Conservation (phyloP, 2,888 invertebrate species). For the Cremastobaeus sp. region DNA sequence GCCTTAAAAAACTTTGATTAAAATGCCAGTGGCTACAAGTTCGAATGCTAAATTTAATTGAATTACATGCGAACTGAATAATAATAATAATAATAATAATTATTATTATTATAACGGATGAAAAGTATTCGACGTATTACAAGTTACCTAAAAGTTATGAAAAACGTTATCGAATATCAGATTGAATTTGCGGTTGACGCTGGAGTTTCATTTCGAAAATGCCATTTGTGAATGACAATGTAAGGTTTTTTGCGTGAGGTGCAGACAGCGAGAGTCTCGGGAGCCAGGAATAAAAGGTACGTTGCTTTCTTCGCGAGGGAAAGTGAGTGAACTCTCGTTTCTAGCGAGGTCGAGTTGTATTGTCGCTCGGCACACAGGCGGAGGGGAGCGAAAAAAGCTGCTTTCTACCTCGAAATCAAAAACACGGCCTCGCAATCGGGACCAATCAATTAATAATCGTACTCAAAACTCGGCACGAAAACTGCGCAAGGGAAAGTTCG, state of each 20-base stretch:
- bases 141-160: too few species aligned
- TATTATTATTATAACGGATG: too few species aligned
- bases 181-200: too few species aligned
- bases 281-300: slow-evolving; percentile 45
- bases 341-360: slow-evolving; percentile 45
- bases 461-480: slow-evolving; percentile 10
- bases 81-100: too few species aligned
- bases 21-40: too few species aligned
- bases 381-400: slow-evolving; percentile 14
- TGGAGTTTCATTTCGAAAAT: too few species aligned
- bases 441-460: slow-evolving; percentile 24
- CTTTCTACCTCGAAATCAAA: slow-evolving; percentile 30
- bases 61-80: too few species aligned
- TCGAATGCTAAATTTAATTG: too few species aligned
- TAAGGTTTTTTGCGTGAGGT: background rate
- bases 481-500: slow-evolving; percentile 35
- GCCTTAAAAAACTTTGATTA: too few species aligned
- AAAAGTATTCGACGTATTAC: too few species aligned
- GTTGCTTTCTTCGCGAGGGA: slow-evolving; percentile 64
- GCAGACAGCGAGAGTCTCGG: background rate
- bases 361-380: slow-evolving; percentile 31
- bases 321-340: slow-evolving; percentile 67
- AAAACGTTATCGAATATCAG: too few species aligned
- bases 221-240: too few species aligned
- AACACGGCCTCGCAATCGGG: slow-evolving; percentile 9